Conservation (phyloP, 2,888 invertebrate species). For the Liopterus haemorrhoidalis region DNA sequence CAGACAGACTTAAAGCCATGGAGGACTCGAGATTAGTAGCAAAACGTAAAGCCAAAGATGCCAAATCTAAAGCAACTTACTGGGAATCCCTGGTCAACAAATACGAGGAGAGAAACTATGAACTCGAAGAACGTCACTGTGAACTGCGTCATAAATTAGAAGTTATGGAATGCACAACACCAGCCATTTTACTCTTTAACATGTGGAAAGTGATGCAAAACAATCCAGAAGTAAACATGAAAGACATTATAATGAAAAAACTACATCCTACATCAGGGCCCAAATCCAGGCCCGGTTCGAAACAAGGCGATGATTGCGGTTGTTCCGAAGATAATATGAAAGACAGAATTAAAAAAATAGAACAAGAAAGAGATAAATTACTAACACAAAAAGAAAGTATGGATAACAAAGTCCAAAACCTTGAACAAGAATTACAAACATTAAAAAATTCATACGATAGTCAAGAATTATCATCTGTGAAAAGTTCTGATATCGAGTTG, state of each 20-base stretch:
- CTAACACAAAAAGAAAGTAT: background rate
- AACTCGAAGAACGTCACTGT: conserved; percentile 49
- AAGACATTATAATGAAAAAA: too few relatives aligned
- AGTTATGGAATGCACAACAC: conserved; percentile 56
- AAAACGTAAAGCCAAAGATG: conserved; percentile 33
- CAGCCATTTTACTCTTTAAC: conserved; percentile 59
- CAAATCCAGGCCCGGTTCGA: background rate
- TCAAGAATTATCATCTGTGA: conserved; percentile 33
- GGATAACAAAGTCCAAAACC: conserved; percentile 6
- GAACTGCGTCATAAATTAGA: conserved; percentile 53
- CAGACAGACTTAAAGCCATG: conserved; percentile 37
- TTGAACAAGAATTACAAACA: conserved; percentile 11
- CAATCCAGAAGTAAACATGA: conserved; percentile 34
- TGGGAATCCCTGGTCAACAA: conserved; percentile 45
- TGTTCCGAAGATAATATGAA: too few relatives aligned
- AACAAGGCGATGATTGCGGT: too few relatives aligned
- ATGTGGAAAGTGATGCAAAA: conserved; percentile 47
- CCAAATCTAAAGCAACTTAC: conserved; percentile 25
- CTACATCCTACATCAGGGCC: too few relatives aligned
- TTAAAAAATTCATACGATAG: conserved; percentile 26
- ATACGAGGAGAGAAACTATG: conserved; percentile 51
- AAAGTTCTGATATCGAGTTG: conserved; percentile 43
- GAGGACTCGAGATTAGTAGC: conserved; percentile 36
- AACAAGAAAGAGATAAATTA: conserved; percentile 12
- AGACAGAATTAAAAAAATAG: conserved; percentile 10